phyloP scores from a whole-genome alignment of 2,113 vertebrate genomes.

The Nesogale talazaci region DNA sequence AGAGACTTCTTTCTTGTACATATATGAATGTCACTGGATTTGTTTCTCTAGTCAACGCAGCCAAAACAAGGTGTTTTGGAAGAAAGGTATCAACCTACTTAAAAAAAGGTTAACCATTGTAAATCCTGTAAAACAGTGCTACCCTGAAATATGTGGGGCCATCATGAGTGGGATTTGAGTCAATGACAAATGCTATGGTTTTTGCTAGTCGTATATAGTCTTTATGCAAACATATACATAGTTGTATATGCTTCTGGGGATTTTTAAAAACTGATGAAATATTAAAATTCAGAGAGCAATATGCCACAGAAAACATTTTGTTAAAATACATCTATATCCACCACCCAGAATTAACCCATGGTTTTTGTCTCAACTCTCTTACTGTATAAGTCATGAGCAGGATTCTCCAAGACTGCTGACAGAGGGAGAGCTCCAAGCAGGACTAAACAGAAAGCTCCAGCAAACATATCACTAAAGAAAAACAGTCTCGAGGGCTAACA shows the following conservation, averaged over 20 bases:
- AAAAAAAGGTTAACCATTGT: background rate
- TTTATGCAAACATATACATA: no score
- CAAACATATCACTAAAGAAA: background rate
- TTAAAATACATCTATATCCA: background rate
- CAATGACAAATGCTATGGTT: background rate
- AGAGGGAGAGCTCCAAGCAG: background rate
- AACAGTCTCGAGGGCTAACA: background rate
- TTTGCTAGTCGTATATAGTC: background rate
- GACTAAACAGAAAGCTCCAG: background rate
- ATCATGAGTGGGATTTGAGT: background rate
- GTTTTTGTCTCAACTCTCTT: background rate
- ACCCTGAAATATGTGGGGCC: background rate
- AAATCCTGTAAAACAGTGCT: background rate
- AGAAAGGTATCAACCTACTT: background rate
- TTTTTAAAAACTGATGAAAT: background rate
- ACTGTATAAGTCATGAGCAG: background rate
- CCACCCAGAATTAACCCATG: conserved; percentile 38
- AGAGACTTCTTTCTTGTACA: no score
- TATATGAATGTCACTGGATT: no score
- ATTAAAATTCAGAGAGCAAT: background rate
- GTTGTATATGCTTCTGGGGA: background rate
- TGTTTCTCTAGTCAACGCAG: no score
- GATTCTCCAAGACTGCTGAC: background rate
- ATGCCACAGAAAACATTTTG: background rate
- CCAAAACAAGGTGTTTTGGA: background rate